A percentile compares a stretch with the other conserved stretches of the same genome.
phyloP scores from a whole-genome alignment of 2,888 invertebrate genomes.

The Ellobium chinense region DNA sequence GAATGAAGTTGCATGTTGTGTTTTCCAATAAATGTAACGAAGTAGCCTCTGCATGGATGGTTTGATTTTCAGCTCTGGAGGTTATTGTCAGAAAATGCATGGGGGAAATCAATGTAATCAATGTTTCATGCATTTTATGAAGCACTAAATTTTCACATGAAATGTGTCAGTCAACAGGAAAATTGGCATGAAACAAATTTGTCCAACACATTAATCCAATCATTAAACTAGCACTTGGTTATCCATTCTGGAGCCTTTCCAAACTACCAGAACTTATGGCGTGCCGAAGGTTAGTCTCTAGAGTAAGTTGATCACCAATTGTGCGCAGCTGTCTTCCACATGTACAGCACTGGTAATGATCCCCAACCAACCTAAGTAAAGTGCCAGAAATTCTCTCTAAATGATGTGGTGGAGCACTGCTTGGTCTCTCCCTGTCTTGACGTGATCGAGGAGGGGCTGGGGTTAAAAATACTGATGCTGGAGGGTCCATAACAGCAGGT shows the following conservation, averaged over 20 bases:
- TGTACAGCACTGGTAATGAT: constrained; percentile 38
- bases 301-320: constrained; percentile 41
- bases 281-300: constrained; percentile 34
- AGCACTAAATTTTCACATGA: no score
- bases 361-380: constrained; percentile 38
- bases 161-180: no score
- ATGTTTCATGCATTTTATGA: no score
- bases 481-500: neutral
- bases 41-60: no score
- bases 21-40: no score
- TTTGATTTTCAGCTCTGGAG: no score
- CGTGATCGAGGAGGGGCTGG: neutral
- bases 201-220: no score
- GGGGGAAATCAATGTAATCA: no score
- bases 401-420: constrained; percentile 39
- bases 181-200: no score
- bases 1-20: no score
- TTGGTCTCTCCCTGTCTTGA: constrained; percentile 19
- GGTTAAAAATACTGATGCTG: constrained; percentile 28
- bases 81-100: no score
- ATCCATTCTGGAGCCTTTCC: neutral
- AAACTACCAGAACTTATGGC: constrained; percentile 23
- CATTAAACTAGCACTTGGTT: neutral
- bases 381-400: constrained; percentile 42
- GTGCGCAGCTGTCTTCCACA: constrained; percentile 43